These are phyloP conservation scores for Aphrophora alni DNA, from an alignment of 2,888 invertebrate species.

Conservation along the genomic window DNA sequence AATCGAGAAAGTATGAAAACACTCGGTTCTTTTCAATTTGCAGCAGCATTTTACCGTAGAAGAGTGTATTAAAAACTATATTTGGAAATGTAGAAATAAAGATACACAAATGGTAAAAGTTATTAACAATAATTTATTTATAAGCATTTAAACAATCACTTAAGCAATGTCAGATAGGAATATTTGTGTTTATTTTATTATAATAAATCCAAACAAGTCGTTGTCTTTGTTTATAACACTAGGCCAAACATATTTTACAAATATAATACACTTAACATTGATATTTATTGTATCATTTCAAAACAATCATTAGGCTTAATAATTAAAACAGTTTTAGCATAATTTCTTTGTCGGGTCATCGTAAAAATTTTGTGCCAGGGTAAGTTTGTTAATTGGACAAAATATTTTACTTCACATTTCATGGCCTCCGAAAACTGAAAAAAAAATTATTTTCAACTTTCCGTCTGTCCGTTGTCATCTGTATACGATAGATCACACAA, in stretches of 20 bases:
- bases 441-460: too few relatives aligned
- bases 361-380: too few relatives aligned
- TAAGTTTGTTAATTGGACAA: neutral
- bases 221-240: neutral
- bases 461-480: too few relatives aligned
- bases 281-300: neutral
- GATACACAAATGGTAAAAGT: neutral
- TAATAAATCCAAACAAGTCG: neutral
- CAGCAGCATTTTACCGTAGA: too few relatives aligned
- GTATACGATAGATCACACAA: too few relatives aligned
- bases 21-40: too few relatives aligned
- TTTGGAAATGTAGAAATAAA: too few relatives aligned
- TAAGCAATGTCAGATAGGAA: neutral
- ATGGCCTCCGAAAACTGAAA: neutral
- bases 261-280: neutral
- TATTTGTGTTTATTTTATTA: neutral
- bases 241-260: neutral
- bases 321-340: too few relatives aligned
- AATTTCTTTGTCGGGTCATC: too few relatives aligned
- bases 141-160: neutral
- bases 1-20: too few relatives aligned
- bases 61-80: too few relatives aligned
- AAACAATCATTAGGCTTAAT: neutral
- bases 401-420: neutral
- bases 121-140: constrained; percentile 2